phyloP scores from a whole-genome alignment of 2,797 vertebrate genomes.

The Amphiprion clarkii region DNA sequence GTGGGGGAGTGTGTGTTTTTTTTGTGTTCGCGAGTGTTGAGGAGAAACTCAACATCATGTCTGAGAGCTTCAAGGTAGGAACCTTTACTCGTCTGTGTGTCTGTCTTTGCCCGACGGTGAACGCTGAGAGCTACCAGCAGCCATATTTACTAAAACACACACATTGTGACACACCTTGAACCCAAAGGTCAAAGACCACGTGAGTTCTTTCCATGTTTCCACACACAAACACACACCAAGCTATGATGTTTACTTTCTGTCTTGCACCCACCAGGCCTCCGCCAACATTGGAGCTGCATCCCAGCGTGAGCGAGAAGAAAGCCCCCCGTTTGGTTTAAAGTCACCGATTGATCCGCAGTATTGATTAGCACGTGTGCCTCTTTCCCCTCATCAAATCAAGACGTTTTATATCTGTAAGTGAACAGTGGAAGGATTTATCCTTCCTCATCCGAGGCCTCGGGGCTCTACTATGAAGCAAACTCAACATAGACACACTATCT shows the following conservation, averaged over 20 bases:
- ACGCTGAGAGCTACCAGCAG: constrained; percentile 30
- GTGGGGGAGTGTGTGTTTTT: constrained; percentile 44
- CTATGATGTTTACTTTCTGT: constrained; percentile 55
- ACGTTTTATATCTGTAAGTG: constrained; percentile 1
- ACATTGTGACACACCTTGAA: constrained; percentile 48
- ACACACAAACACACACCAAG: constrained; percentile 28
- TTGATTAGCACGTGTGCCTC: constrained; percentile 31
- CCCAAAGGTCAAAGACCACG: constrained; percentile 73
- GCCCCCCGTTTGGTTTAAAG: constrained; percentile 27
- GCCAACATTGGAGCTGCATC: constrained; percentile 56
- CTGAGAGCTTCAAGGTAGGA: constrained; percentile 15
- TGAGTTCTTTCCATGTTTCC: constrained; percentile 52
- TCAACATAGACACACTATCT: too few species aligned
- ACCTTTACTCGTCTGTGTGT: background rate
- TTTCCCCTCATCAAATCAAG: constrained; percentile 29
- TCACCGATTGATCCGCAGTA: constrained; percentile 32
- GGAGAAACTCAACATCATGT: constrained; percentile 25
- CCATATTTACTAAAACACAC: constrained; percentile 24
- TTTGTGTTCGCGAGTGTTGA: constrained; percentile 20
- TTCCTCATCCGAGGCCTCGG: constrained; percentile 5
- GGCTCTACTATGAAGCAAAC: too few species aligned
- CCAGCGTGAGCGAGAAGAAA: constrained; percentile 11
- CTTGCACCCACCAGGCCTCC: constrained; percentile 42
- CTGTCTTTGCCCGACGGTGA: constrained; percentile 8
- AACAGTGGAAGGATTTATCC: constrained; percentile 8